A percentile compares a stretch with the other conserved stretches of the same genome.
These are phyloP conservation scores for Eutrigla gurnardus DNA, from an alignment of 2,797 vertebrate species.

Conservation along the genomic window DNA sequence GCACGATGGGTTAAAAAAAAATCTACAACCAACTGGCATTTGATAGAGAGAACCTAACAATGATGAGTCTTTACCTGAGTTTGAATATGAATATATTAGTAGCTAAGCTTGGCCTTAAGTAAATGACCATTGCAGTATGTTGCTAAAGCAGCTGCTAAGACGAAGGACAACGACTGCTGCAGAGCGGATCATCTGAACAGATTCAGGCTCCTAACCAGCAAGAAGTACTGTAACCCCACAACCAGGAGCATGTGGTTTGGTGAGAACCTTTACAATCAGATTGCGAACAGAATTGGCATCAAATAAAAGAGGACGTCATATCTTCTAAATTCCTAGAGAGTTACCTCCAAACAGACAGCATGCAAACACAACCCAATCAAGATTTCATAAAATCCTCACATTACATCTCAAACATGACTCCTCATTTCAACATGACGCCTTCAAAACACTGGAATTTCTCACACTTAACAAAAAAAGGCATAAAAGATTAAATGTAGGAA, in stretches of 20 bases:
- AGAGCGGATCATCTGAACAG: conserved; percentile 17
- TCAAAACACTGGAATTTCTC: conserved; percentile 9
- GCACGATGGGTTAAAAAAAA: conserved; percentile 30
- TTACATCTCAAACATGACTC: conserved; percentile 2
- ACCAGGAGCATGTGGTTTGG: conserved; percentile 1
- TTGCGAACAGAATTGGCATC: neutral
- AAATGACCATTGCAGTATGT: conserved; percentile 3
- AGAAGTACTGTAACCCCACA: neutral
- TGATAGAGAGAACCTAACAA: conserved; percentile 9
- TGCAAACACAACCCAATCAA: neutral
- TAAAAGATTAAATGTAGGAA: conserved; percentile 22
- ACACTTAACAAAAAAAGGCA: conserved; percentile 49
- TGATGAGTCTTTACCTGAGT: conserved; percentile 59
- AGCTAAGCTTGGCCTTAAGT: conserved; percentile 14
- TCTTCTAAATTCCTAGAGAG: conserved; percentile 26
- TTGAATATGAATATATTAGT: conserved; percentile 17
- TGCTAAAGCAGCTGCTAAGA: conserved; percentile 16
- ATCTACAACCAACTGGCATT: conserved; percentile 19
- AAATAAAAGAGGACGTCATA: neutral
- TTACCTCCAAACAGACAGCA: conserved; percentile 1
- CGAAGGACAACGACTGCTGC: neutral
- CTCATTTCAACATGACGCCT: neutral
- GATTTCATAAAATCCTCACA: conserved; percentile 25
- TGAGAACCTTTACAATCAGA: neutral
- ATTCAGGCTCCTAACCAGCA: neutral